phyloP scores from a whole-genome alignment of 2,888 invertebrate species.

The Acleris emargana region DNA sequence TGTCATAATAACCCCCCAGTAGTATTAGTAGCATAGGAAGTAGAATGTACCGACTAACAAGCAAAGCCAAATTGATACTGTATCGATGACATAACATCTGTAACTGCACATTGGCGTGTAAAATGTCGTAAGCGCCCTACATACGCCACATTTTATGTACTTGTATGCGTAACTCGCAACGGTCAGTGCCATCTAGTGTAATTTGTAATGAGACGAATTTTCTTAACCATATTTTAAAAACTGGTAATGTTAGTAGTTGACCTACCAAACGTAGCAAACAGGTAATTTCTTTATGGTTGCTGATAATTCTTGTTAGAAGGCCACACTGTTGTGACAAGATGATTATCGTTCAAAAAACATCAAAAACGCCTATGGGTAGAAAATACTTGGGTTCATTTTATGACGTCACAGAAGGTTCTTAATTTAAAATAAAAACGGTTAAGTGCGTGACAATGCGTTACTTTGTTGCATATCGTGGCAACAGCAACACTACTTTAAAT shows the following conservation, averaged over 20 bases:
- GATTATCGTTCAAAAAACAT: too few relatives aligned
- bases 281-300: neutral
- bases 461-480: too few relatives aligned
- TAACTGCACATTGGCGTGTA: conserved; percentile 17
- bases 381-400: too few relatives aligned
- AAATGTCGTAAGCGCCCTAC: conserved; percentile 36
- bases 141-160: conserved; percentile 30
- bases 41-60: too few relatives aligned
- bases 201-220: conserved; percentile 25
- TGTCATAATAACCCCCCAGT: too few relatives aligned
- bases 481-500: too few relatives aligned
- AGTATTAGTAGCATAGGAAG: too few relatives aligned
- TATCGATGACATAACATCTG: conserved; percentile 32
- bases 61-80: conserved; percentile 17
- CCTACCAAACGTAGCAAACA: conserved; percentile 15
- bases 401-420: too few relatives aligned
- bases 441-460: too few relatives aligned
- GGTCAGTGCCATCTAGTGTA: conserved; percentile 30
- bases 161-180: conserved; percentile 30
- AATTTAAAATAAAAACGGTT: too few relatives aligned
- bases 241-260: conserved; percentile 20
- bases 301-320: neutral
- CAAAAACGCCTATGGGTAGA: too few relatives aligned
- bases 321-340: too few relatives aligned
- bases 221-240: conserved; percentile 25